Evolutionary conservation across 2,888 invertebrate species (phyloP), one percentile per base, ranked within the genome.

Genomic region (Ceramica pisi): DNA sequence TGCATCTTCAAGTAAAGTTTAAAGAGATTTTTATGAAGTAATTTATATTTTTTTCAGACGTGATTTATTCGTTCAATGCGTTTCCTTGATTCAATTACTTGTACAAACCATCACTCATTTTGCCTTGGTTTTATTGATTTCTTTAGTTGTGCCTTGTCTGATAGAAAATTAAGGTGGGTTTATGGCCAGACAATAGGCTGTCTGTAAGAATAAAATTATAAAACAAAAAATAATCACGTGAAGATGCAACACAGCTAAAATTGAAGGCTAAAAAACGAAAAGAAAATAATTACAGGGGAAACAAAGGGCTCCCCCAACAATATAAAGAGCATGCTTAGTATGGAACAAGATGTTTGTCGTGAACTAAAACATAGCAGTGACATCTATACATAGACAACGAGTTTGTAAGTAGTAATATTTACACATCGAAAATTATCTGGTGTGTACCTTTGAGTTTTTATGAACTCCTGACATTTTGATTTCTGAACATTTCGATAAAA

Each of bases 311-410:
- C 55, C 80, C 77, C 78, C 76, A 21, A 86, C 44, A 50, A 79
- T 71, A 61, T 76, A 86, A 77, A 71, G 77, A 79, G 82, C 84
- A 86, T 86, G 85, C 85, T 73, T 59, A 53, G 41, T 71, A 68
- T 67, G 31, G 51, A 72, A 80, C 59, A 67, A 67, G 46, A 81
- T 71, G 82, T 78, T 67, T 68, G 8, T 69, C 60, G 71, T 77
- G 63, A 77, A 81, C 75, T 80, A 83, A 74, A 77, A 74, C 72
- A 76, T 75, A 80, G 68, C 84, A 72, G 71, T 84, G 79, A 73
- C 61, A 81, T 64, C 84, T 74, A 84, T 61, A 71, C 64, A 78
- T 63, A 35, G 46, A 80, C 64, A 60, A 46, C n/a, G 38, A 57
- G 19, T 35, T 68, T 50, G 44, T 75, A 72, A n/a, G n/a, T 51